Conservation (phyloP, 2,797 vertebrate genomes). For the Xyrichtys novacula region DNA sequence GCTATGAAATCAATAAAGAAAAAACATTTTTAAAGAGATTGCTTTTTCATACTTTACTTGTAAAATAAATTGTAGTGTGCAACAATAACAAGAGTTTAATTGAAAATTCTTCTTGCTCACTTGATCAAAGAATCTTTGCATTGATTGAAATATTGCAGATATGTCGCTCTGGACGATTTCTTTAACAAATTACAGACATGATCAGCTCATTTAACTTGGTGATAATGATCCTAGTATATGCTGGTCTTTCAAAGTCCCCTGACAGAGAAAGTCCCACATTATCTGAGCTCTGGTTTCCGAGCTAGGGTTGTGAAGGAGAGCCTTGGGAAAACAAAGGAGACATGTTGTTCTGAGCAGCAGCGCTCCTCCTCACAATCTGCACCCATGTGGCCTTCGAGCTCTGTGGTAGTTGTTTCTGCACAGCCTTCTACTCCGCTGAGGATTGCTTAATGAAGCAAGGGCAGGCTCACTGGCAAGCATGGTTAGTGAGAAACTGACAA, state of each 20-base stretch:
- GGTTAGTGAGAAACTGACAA: constrained; percentile 83
- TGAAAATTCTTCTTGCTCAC: too few relatives aligned
- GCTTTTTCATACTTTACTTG: too few relatives aligned
- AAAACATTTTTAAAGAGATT: too few relatives aligned
- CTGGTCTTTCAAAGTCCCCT: neutral
- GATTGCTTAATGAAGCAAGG: constrained; percentile 69
- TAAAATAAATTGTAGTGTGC: too few relatives aligned
- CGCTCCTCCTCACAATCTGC: constrained; percentile 21
- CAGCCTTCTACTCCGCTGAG: constrained; percentile 33
- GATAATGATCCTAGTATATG: constrained; percentile 2
- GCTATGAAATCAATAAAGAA: too few relatives aligned
- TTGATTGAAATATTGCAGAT: too few relatives aligned
- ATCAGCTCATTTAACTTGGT: neutral
- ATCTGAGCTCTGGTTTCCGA: neutral
- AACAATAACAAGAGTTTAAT: too few relatives aligned
- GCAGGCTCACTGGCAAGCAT: constrained; percentile 62
- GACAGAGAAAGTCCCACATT: neutral
- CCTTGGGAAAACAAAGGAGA: neutral
- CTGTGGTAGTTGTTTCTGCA: constrained; percentile 36
- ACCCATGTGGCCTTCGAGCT: constrained; percentile 19
- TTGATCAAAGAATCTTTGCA: too few relatives aligned
- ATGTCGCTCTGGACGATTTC: neutral
- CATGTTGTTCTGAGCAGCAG: constrained; percentile 7
- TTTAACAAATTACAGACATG: constrained; percentile 9
- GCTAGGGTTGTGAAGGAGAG: neutral